Evolutionary conservation across 2,888 invertebrate species (phyloP).

Genomic region (Oithona nana): DNA sequence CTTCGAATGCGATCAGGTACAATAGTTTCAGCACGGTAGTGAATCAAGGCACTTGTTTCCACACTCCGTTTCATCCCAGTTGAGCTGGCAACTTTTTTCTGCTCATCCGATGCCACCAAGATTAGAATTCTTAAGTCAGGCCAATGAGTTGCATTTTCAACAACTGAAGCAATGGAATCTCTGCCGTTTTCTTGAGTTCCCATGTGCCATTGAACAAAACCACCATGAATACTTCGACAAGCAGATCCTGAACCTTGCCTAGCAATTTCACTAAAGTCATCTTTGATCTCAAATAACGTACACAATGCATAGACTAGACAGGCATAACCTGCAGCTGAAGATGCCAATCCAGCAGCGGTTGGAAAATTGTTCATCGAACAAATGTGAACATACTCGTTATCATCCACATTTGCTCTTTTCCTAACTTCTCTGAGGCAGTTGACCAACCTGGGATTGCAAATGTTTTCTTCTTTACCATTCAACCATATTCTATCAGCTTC

Average conservation of each 20-base stretch:
- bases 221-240: slow-evolving; percentile 79
- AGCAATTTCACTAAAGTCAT: slow-evolving; percentile 54
- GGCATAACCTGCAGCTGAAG: slow-evolving; percentile 94
- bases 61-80: slow-evolving; percentile 65
- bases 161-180: slow-evolving; percentile 34
- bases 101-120: slow-evolving; percentile 61
- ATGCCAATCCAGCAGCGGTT: slow-evolving; percentile 91
- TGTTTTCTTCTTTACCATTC: slow-evolving; percentile 57
- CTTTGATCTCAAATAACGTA: slow-evolving; percentile 46
- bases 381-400: slow-evolving; percentile 51
- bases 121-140: slow-evolving; percentile 71
- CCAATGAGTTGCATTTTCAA: slow-evolving; percentile 61
- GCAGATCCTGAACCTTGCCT: slow-evolving; percentile 80
- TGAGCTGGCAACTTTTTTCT: slow-evolving; percentile 69
- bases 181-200: slow-evolving; percentile 43
- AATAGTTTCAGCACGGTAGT: slow-evolving; percentile 46
- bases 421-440: slow-evolving; percentile 46
- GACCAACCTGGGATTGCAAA: slow-evolving; percentile 48
- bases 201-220: slow-evolving; percentile 81
- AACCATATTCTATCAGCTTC: slow-evolving; percentile 64
- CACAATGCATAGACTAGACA: slow-evolving; percentile 59
- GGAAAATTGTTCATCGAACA: slow-evolving; percentile 93
- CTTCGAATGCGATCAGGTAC: slow-evolving; percentile 49
- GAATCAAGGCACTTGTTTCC: slow-evolving; percentile 60
- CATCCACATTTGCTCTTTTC: slow-evolving; percentile 13